Conservation (phyloP, 2,888 invertebrate genomes). For the Phasia obesa region DNA sequence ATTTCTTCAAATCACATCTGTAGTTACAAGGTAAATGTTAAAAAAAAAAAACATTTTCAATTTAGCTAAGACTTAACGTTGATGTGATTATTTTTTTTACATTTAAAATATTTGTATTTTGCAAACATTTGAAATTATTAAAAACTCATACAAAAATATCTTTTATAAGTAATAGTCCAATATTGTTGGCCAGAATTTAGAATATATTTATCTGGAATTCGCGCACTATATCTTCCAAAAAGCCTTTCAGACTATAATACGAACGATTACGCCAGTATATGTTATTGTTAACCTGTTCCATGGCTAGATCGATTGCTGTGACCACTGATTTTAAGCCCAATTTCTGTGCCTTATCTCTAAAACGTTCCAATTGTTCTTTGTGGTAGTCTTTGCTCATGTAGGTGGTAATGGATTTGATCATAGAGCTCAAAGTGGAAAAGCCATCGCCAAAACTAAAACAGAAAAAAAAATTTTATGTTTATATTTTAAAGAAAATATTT, state of each 20-base stretch:
- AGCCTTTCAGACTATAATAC: slow-evolving; percentile 80
- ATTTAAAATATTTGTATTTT: slow-evolving; percentile 3
- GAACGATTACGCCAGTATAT: slow-evolving; percentile 82
- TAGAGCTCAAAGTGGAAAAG: slow-evolving; percentile 83
- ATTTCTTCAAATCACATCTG: slow-evolving; percentile 1
- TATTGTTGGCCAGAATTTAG: slow-evolving; percentile 72
- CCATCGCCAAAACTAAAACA: slow-evolving; percentile 84
- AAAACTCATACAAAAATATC: slow-evolving; percentile 45
- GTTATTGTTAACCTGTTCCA: slow-evolving; percentile 82
- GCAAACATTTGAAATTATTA: slow-evolving; percentile 59
- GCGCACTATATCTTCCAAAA: slow-evolving; percentile 80
- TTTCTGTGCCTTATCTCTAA: slow-evolving; percentile 78
- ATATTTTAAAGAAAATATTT: not conserved
- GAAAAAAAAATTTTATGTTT: not conserved
- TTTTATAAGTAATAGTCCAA: not conserved
- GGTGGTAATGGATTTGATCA: slow-evolving; percentile 83
- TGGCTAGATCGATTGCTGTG: slow-evolving; percentile 79
- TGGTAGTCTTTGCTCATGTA: slow-evolving; percentile 84
- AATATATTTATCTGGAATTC: slow-evolving; percentile 81
- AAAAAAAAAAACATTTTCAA: not conserved
- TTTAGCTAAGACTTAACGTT: not conserved
- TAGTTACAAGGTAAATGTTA: not conserved
- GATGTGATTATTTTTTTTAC: not conserved
- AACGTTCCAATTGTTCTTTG: slow-evolving; percentile 79
- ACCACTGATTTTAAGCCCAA: slow-evolving; percentile 80